phyloP scores from a whole-genome alignment of 2,888 invertebrate genomes.

The Sepioteuthis lessoniana region DNA sequence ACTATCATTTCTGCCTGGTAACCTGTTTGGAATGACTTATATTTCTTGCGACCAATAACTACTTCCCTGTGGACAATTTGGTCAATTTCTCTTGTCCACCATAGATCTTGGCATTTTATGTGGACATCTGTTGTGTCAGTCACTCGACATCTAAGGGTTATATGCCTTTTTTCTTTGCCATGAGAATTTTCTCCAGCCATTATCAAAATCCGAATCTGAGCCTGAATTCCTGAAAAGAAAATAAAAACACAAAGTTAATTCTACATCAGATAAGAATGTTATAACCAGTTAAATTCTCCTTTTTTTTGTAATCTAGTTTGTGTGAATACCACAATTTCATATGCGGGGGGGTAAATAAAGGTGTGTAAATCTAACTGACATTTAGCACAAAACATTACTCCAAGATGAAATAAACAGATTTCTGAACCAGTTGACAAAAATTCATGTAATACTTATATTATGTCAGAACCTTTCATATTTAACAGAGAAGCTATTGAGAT shows the following conservation, averaged over 20 bases:
- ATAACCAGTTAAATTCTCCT: too few species aligned
- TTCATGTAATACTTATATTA: too few species aligned
- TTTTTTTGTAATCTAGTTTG: too few species aligned
- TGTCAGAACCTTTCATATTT: too few species aligned
- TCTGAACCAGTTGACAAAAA: too few species aligned
- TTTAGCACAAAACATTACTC: too few species aligned
- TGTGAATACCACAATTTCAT: too few species aligned
- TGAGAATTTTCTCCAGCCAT: not conserved
- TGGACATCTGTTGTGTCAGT: not conserved
- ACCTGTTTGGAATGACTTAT: not conserved
- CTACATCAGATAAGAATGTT: too few species aligned
- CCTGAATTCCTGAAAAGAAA: not conserved
- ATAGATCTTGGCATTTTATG: slow-evolving; percentile 41
- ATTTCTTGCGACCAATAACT: not conserved
- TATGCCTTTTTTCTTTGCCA: not conserved
- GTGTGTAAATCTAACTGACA: too few species aligned
- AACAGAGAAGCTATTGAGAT: too few species aligned
- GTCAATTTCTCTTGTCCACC: slow-evolving; percentile 37
- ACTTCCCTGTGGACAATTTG: not conserved
- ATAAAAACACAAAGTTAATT: not conserved
- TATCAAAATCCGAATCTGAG: slow-evolving; percentile 39
- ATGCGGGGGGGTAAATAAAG: too few species aligned
- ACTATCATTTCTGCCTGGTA: not conserved
- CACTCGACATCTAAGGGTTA: slow-evolving; percentile 34
- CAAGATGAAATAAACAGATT: too few species aligned